phyloP scores from a whole-genome alignment of 2,797 vertebrate species.

The Chiloscyllium punctatum region DNA sequence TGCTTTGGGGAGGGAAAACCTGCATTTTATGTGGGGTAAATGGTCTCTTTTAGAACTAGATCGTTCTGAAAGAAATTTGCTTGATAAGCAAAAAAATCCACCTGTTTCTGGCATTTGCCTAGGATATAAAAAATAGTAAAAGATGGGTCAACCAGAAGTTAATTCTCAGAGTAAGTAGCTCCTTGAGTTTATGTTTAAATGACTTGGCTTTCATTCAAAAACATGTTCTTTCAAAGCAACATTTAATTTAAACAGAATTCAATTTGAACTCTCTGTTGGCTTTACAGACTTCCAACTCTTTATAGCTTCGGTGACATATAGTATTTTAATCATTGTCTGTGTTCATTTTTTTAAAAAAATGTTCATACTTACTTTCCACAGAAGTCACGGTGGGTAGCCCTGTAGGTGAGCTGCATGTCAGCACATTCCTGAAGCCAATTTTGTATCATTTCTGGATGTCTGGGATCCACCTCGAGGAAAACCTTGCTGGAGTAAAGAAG shows the following conservation, averaged over 20 bases:
- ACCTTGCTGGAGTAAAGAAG: conserved; percentile 60
- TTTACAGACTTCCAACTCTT: neutral
- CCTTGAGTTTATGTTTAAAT: neutral
- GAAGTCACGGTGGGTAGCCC: conserved; percentile 65
- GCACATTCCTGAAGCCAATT: conserved; percentile 62
- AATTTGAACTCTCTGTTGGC: neutral
- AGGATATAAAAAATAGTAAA: neutral
- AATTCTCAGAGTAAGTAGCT: neutral
- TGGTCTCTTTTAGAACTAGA: neutral
- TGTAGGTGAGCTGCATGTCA: conserved; percentile 55
- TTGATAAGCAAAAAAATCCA: neutral
- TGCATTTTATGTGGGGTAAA: neutral
- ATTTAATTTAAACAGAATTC: neutral
- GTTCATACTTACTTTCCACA: conserved; percentile 66
- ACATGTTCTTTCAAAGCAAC: neutral
- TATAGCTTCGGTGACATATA: too few species aligned
- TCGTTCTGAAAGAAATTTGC: neutral
- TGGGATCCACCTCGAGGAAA: conserved; percentile 87
- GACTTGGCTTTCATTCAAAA: neutral
- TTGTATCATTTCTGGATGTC: conserved; percentile 71
- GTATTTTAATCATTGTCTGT: neutral
- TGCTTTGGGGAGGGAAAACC: too few species aligned
- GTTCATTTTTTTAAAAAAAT: too few species aligned
- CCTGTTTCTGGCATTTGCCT: neutral
- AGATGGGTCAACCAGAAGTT: neutral